A percentile compares a stretch with the other conserved stretches of the same genome.
phyloP scores from a whole-genome alignment of 2,888 invertebrate species.

The Ceramica pisi region DNA sequence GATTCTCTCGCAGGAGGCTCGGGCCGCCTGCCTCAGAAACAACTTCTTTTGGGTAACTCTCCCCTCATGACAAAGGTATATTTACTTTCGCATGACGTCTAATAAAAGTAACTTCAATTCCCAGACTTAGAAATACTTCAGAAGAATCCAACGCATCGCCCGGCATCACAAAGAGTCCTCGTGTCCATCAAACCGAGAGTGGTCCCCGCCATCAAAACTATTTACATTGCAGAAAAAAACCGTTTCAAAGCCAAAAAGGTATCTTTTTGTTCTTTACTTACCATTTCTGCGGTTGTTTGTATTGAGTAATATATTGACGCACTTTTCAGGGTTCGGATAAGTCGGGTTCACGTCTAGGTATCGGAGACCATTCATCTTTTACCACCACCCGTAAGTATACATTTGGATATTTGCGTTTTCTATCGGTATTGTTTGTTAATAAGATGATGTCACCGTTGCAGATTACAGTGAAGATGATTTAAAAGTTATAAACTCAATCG shows the following conservation, averaged over 20 bases:
- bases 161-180: slow-evolving; percentile 79
- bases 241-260: slow-evolving; percentile 80
- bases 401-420: slow-evolving; percentile 1
- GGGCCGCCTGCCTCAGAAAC: slow-evolving; percentile 72
- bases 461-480: slow-evolving; percentile 77
- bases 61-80: slow-evolving; percentile 18
- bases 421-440: slow-evolving; percentile 16
- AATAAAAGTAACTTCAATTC: slow-evolving; percentile 32
- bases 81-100: slow-evolving; percentile 10
- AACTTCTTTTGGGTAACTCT: slow-evolving; percentile 76
- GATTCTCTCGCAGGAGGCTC: slow-evolving; percentile 72
- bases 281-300: background rate
- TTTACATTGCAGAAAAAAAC: slow-evolving; percentile 83
- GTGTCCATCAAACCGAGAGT: slow-evolving; percentile 82
- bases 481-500: slow-evolving; percentile 69
- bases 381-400: slow-evolving; percentile 78
- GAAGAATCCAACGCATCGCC: slow-evolving; percentile 71
- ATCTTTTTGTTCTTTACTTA: background rate
- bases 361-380: slow-evolving; percentile 84
- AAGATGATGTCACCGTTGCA: slow-evolving; percentile 62
- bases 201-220: slow-evolving; percentile 79
- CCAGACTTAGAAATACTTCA: slow-evolving; percentile 82
- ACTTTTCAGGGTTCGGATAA: slow-evolving; percentile 78
- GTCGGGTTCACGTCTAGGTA: slow-evolving; percentile 81
- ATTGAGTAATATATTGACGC: slow-evolving; percentile 6